Percentiles rank a stretch among this genome's conserved stretches.
Conservation (phyloP, 35 echinoderm and acorn worm species). For the Stichopus chloronotus region DNA sequence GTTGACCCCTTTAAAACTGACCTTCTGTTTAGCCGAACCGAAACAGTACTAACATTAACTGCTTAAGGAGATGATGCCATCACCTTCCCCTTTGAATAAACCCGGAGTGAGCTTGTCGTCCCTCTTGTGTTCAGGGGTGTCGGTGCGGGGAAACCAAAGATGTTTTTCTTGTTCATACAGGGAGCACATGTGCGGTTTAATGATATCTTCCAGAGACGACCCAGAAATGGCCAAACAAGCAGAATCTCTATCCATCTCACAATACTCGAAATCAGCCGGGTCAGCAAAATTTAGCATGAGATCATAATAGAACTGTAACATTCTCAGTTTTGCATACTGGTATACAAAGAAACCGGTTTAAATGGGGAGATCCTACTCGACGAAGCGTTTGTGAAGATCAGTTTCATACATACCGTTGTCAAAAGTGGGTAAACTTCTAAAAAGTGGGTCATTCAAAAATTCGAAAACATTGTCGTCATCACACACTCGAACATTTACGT, state of each 20-base stretch:
- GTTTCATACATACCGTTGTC: too few species aligned
- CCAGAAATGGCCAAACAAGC: too few species aligned
- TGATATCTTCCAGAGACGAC: constrained; percentile 51
- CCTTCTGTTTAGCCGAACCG: constrained; percentile 35
- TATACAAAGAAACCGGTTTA: constrained; percentile 62
- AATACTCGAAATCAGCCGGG: constrained; percentile 51
- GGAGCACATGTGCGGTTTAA: constrained; percentile 54
- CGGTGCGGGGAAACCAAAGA: constrained; percentile 58
- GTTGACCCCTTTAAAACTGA: constrained; percentile 62
- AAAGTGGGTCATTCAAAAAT: neutral
- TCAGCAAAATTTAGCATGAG: constrained; percentile 58
- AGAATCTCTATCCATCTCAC: constrained; percentile 16
- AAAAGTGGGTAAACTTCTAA: neutral
- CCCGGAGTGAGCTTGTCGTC: neutral
- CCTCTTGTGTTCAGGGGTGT: constrained; percentile 59
- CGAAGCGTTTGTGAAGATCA: constrained; percentile 5
- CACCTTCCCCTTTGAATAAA: constrained; percentile 68
- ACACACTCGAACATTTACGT: constrained; percentile 20
- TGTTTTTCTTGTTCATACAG: constrained; percentile 50
- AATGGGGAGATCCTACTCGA: constrained; percentile 63
- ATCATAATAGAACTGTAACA: constrained; percentile 79
- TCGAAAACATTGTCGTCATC: constrained; percentile 19
- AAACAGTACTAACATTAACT: constrained; percentile 73
- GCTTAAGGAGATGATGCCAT: constrained; percentile 45
- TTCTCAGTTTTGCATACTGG: too few species aligned